A percentile compares a stretch with the other conserved stretches of the same genome.
phyloP scores from a whole-genome alignment of 2,797 vertebrate species.

The Allobates femoralis region DNA sequence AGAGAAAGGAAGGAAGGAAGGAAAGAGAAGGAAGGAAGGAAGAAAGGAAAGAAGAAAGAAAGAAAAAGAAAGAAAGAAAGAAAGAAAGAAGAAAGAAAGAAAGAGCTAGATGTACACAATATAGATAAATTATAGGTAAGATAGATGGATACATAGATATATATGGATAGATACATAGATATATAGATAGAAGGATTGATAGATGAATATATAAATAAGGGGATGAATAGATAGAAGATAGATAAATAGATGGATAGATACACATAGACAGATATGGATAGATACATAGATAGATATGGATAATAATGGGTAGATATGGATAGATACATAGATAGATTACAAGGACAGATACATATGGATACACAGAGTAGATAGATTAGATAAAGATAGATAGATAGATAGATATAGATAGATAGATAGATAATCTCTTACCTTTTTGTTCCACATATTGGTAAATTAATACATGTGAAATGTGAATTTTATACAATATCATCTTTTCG shows the following conservation, averaged over 20 bases:
- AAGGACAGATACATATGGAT: neutral
- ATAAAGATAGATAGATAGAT: slow-evolving; percentile 4
- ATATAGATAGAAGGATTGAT: neutral
- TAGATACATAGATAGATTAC: neutral
- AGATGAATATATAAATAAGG: too few species aligned
- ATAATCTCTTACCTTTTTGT: neutral
- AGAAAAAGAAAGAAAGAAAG: neutral
- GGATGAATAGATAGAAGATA: too few species aligned
- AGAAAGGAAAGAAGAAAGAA: neutral
- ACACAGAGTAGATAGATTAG: neutral
- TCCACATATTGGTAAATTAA: neutral
- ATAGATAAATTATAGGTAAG: neutral
- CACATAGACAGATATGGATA: neutral
- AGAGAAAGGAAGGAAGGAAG: neutral
- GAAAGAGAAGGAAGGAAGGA: neutral
- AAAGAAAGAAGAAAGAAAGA: neutral
- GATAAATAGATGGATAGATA: neutral
- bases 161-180: neutral
- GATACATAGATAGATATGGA: neutral
- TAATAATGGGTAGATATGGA: too few species aligned
- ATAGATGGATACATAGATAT: neutral
- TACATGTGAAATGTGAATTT: neutral
- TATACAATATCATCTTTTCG: neutral
- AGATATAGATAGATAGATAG: neutral
- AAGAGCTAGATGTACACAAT: neutral